phyloP scores from a whole-genome alignment of 1,140 invertebrate genomes.

The Conus betulinus region DNA sequence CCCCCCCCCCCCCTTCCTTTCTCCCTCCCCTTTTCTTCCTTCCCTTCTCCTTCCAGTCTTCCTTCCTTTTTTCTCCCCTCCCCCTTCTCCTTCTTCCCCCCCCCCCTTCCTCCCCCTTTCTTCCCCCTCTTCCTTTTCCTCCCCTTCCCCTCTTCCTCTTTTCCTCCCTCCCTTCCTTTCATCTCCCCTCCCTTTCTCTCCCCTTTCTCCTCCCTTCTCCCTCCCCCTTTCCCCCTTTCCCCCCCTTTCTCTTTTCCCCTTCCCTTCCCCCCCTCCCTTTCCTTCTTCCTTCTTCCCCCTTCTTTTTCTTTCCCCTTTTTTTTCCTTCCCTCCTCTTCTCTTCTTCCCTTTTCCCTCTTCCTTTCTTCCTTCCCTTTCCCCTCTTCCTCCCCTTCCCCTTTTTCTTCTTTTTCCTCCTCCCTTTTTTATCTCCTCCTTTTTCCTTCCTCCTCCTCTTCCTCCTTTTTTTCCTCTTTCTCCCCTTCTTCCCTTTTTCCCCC shows the following conservation, averaged over 20 bases:
- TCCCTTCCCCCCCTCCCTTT: neutral
- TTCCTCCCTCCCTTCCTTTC: neutral
- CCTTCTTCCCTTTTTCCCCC: no score
- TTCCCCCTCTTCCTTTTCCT: neutral
- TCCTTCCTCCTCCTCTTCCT: neutral
- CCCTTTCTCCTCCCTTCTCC: neutral
- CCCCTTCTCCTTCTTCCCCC: no score
- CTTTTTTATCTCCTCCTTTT: neutral
- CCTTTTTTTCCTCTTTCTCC: conserved; percentile 12
- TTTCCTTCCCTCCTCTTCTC: neutral
- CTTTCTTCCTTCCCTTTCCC: neutral
- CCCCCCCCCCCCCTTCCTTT: no score
- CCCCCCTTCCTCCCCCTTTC: no score
- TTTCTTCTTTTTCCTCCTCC: neutral
- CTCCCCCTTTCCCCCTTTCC: neutral
- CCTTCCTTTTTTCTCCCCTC: no score
- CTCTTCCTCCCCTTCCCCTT: neutral
- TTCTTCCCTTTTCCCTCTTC: neutral
- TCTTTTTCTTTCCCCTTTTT: neutral
- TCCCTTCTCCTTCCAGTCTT: no score
- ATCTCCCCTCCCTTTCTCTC: neutral
- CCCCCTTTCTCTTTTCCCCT: neutral
- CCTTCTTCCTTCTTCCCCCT: neutral
- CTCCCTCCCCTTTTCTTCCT: no score
- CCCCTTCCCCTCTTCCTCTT: neutral